Conservation (phyloP, 2,797 vertebrate genomes). For the Tamandua tetradactyla region DNA sequence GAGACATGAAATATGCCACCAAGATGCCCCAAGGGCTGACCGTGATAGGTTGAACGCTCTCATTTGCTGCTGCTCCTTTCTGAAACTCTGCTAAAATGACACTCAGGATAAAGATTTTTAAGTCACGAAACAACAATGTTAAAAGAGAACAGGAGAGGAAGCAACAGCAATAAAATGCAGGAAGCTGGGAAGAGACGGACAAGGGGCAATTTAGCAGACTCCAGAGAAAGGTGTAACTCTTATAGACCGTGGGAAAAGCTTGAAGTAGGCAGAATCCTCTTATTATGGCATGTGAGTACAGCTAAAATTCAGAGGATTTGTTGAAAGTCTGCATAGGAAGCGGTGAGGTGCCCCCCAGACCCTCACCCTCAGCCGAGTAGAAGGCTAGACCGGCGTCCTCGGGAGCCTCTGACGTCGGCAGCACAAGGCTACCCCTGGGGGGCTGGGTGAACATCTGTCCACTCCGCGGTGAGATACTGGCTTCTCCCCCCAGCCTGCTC, state of each 20-base stretch:
- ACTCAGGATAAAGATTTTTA: background rate
- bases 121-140: background rate
- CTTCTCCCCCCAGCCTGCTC: too few species aligned
- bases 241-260: background rate
- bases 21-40: background rate
- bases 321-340: background rate
- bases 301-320: background rate
- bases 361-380: background rate
- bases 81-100: background rate
- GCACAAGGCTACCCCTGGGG: accelerated
- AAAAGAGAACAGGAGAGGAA: background rate
- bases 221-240: background rate
- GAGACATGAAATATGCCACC: background rate
- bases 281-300: background rate
- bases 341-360: background rate
- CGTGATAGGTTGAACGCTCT: background rate
- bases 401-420: background rate
- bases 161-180: background rate
- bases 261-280: background rate
- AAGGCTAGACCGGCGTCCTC: background rate
- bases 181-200: background rate
- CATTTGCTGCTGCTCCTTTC: background rate
- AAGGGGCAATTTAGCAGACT: background rate
- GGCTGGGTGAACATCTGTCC: accelerated
- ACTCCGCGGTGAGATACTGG: background rate